phyloP scores from a whole-genome alignment of 2,888 invertebrate genomes.

The Germaria angustata region DNA sequence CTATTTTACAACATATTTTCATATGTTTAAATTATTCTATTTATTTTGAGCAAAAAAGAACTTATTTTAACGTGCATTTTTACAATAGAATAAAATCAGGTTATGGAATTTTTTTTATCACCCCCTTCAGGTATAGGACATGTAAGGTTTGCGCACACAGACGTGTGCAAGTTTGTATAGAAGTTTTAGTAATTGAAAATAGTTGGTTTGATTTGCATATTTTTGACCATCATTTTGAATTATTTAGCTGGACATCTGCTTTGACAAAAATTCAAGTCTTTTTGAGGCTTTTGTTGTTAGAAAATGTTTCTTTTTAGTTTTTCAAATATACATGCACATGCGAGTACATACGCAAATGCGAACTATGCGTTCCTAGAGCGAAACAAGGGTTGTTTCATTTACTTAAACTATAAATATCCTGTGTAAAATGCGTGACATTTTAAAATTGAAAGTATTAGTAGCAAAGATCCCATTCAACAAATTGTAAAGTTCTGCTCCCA shows the following conservation, averaged over 20 bases:
- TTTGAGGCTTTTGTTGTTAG: constrained; percentile 25
- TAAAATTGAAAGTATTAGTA: no score
- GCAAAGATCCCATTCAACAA: no score
- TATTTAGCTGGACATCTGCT: constrained; percentile 50
- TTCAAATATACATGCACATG: no score
- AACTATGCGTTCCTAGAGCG: no score
- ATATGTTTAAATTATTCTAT: background rate
- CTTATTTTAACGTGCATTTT: constrained; percentile 16
- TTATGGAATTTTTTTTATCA: constrained; percentile 24
- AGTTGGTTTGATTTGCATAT: constrained; percentile 45
- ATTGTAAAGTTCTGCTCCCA: no score
- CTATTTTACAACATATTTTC: constrained; percentile 36
- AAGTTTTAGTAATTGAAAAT: constrained; percentile 36
- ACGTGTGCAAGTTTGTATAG: background rate
- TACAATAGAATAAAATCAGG: constrained; percentile 16
- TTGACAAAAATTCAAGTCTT: background rate
- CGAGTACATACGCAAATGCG: no score
- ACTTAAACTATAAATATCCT: no score
- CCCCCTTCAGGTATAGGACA: background rate
- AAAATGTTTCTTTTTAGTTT: no score
- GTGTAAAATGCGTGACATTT: no score
- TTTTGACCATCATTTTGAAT: constrained; percentile 13
- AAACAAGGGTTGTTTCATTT: no score
- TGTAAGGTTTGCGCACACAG: background rate
- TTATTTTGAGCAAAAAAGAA: constrained; percentile 21